A percentile compares a stretch with the other conserved stretches of the same genome.
These are phyloP conservation scores for Pangasius macronema DNA, from an alignment of 2,797 vertebrate genomes.

Conservation along the genomic window DNA sequence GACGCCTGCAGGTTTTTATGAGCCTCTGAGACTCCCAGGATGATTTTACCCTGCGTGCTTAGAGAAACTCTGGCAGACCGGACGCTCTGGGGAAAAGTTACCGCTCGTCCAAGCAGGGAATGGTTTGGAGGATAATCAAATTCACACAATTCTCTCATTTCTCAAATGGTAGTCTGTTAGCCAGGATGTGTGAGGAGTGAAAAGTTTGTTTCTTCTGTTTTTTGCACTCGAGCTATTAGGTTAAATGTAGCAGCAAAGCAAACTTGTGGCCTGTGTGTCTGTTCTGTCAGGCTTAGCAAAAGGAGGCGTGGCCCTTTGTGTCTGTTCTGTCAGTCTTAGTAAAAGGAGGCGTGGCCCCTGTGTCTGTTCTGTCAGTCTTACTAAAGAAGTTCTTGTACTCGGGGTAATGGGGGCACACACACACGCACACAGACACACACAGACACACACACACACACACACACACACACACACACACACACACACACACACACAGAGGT, in stretches of 20 bases:
- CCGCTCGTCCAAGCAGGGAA: conserved; percentile 17
- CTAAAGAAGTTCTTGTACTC: background rate
- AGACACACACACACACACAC: background rate
- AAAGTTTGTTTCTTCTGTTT: conserved; percentile 5
- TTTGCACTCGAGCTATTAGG: background rate
- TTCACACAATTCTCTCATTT: conserved; percentile 28
- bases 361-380: background rate
- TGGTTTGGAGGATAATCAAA: conserved; percentile 24
- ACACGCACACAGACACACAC: background rate
- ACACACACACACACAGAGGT: background rate
- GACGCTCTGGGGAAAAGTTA: conserved; percentile 31
- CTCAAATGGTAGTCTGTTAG: background rate
- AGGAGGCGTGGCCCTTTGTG: background rate
- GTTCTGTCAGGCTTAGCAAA: background rate
- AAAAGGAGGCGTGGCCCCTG: background rate
- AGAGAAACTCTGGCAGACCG: conserved; percentile 33
- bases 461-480: background rate
- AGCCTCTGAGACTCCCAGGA: conserved; percentile 24
- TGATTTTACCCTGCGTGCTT: conserved; percentile 28
- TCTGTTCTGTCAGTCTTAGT: conserved; percentile 7
- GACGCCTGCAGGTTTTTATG: conserved; percentile 37
- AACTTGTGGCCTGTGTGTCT: background rate
- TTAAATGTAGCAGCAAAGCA: background rate
- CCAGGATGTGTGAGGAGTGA: background rate
- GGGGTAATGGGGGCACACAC: background rate